Conservation (phyloP, 2,888 invertebrate species). For the Erannis defoliaria region DNA sequence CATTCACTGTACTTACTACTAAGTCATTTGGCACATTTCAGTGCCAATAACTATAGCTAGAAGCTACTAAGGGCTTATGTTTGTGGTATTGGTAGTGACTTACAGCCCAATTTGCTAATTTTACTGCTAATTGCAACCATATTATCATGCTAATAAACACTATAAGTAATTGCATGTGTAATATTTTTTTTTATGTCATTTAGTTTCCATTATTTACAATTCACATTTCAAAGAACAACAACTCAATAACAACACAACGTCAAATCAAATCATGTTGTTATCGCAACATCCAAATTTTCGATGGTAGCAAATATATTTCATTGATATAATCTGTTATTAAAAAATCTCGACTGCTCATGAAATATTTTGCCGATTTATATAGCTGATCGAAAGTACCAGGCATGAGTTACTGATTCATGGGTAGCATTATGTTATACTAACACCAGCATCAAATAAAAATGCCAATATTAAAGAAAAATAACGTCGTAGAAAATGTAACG, state of each 20-base stretch:
- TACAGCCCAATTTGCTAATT: too few relatives aligned
- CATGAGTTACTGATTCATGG: slow-evolving; percentile 1
- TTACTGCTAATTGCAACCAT: too few relatives aligned
- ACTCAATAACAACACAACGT: too few relatives aligned
- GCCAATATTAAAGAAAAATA: slow-evolving; percentile 14
- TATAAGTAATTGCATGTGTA: too few relatives aligned
- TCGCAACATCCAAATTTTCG: neutral
- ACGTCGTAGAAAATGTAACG: slow-evolving; percentile 5
- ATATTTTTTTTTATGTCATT: too few relatives aligned
- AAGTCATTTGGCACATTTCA: slow-evolving; percentile 53
- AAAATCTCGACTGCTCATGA: neutral
- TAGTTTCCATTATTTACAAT: too few relatives aligned
- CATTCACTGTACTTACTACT: slow-evolving; percentile 20
- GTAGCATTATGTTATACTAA: slow-evolving; percentile 17
- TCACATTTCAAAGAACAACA: too few relatives aligned
- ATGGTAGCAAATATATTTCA: neutral
- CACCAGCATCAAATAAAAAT: slow-evolving; percentile 23
- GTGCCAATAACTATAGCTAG: neutral
- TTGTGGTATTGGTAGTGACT: too few relatives aligned
- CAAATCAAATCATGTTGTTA: too few relatives aligned
- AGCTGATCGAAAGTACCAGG: neutral
- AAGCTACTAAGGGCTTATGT: too few relatives aligned
- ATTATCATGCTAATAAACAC: too few relatives aligned
- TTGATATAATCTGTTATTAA: neutral
- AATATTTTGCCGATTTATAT: neutral